Percentiles rank a stretch among this genome's conserved stretches.
Conservation (phyloP, 2,113 vertebrate species). For the Dromaius novaehollandiae region DNA sequence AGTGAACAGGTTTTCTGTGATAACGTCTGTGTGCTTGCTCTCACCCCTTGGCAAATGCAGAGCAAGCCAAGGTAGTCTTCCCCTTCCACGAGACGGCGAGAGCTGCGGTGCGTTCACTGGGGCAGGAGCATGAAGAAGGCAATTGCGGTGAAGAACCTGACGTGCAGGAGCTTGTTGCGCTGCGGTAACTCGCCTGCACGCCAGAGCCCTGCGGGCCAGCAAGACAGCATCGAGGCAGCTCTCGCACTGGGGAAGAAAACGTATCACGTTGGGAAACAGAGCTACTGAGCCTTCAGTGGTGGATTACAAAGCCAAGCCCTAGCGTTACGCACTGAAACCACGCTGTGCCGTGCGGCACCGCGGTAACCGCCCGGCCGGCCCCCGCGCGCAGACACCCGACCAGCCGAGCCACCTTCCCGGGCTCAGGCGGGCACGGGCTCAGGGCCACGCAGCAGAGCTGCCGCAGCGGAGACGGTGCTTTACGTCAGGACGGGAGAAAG, state of each 20-base stretch:
- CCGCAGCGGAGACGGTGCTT: neutral
- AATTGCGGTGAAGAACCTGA: conserved; percentile 3
- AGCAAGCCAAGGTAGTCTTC: neutral
- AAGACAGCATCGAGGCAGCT: neutral
- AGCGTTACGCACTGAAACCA: fast-evolving
- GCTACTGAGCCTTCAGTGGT: neutral
- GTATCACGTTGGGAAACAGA: neutral
- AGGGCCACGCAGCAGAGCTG: neutral
- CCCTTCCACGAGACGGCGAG: neutral
- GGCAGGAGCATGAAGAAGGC: neutral
- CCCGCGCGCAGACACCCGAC: neutral
- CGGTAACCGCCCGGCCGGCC: neutral
- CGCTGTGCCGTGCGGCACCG: neutral
- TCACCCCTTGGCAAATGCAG: neutral
- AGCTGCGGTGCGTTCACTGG: neutral
- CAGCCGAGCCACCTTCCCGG: too few relatives aligned
- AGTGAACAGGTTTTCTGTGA: neutral
- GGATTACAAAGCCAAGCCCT: neutral
- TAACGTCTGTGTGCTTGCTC: neutral
- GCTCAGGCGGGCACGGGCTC: neutral
- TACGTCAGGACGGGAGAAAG: too few relatives aligned
- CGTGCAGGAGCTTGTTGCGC: conserved; percentile 18
- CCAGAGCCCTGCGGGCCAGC: neutral
- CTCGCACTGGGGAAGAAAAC: neutral
- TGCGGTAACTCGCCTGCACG: neutral